Percentiles rank a stretch among this genome's conserved stretches.
Evolutionary conservation across 2,113 vertebrate species (phyloP).

Genomic region (Lagopus leucura): DNA sequence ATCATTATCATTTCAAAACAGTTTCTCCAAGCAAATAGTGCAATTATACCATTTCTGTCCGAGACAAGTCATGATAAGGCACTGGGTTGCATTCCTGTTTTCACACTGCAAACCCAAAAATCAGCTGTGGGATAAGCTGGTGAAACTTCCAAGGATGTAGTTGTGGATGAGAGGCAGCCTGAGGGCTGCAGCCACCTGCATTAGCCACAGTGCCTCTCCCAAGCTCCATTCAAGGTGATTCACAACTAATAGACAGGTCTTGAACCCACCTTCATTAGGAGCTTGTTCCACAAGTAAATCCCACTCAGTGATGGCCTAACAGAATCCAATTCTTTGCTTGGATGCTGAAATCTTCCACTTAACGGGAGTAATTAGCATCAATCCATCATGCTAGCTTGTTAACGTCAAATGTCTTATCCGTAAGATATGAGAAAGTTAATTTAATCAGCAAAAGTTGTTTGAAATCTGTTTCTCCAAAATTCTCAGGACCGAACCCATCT

Average conservation of each 20-base stretch:
- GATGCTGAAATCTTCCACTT: neutral
- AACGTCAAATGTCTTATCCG: neutral
- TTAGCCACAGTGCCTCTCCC: neutral
- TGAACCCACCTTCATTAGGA: neutral
- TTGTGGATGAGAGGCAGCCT: neutral
- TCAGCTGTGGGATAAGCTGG: neutral
- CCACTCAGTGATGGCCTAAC: neutral
- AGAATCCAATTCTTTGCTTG: neutral
- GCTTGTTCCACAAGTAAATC: conserved; percentile 8
- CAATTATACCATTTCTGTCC: conserved; percentile 14
- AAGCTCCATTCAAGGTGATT: neutral
- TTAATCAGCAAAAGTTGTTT: neutral
- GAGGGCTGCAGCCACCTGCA: neutral
- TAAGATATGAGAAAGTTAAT: conserved; percentile 27
- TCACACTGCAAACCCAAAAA: neutral
- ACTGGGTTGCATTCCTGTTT: conserved; percentile 19
- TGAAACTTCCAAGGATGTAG: neutral
- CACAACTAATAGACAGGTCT: neutral
- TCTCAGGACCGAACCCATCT: neutral
- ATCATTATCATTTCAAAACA: conserved; percentile 67
- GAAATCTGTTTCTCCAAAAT: neutral
- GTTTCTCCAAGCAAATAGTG: conserved; percentile 20
- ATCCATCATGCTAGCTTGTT: neutral
- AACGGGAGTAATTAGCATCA: neutral
- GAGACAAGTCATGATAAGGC: neutral